These are phyloP conservation scores for Lapara coniferarum DNA, from an alignment of 2,888 invertebrate species.

Conservation along the genomic window DNA sequence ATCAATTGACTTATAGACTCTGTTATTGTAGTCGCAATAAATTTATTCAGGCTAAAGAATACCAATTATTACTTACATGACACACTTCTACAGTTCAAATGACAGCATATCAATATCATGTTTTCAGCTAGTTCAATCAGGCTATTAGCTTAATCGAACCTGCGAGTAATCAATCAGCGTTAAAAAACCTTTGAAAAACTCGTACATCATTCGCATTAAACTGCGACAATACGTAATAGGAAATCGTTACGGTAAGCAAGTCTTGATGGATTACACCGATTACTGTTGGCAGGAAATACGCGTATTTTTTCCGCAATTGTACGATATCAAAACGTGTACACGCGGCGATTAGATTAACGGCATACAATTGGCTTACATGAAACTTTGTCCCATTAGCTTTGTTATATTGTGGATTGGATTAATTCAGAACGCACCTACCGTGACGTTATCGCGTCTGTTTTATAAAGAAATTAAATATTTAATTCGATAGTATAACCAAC, in stretches of 20 bases:
- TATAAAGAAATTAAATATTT: conserved; percentile 64
- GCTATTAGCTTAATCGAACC: neutral
- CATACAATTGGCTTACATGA: conserved; percentile 79
- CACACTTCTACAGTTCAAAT: too few species aligned
- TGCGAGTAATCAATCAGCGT: conserved; percentile 52
- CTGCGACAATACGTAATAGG: conserved; percentile 73
- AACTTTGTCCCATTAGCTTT: conserved; percentile 70
- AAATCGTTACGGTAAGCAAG: conserved; percentile 52
- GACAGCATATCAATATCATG: too few species aligned
- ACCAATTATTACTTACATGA: too few species aligned
- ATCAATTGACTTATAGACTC: too few species aligned
- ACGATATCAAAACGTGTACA: conserved; percentile 77
- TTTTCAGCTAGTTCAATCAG: neutral
- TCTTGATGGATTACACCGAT: conserved; percentile 81
- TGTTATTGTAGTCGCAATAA: too few species aligned
- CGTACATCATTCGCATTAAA: conserved; percentile 64
- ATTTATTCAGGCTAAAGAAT: too few species aligned
- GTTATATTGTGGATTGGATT: conserved; percentile 69
- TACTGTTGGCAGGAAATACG: conserved; percentile 76
- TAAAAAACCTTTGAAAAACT: conserved; percentile 50
- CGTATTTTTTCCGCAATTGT: conserved; percentile 81
- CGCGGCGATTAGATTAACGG: conserved; percentile 78
- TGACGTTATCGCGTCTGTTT: conserved; percentile 63
- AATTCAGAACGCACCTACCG: conserved; percentile 65
- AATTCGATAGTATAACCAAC: conserved; percentile 15